Conservation (phyloP, 2,797 vertebrate genomes). For the Pseudomugil gertrudae region DNA sequence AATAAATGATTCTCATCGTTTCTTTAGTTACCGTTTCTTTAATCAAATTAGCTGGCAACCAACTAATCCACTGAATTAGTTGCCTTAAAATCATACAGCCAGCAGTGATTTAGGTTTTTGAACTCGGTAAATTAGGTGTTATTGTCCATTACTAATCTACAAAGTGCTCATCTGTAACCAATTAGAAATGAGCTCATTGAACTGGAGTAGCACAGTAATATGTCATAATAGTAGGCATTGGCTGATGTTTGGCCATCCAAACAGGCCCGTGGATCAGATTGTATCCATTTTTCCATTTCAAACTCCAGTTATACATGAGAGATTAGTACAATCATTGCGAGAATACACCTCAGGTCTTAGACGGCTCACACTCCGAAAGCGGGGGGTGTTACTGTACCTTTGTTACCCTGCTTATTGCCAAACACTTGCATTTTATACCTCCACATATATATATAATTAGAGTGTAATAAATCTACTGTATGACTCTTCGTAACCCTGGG, state of each 20-base stretch:
- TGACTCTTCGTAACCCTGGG: slow-evolving; percentile 53
- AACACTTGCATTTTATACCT: slow-evolving; percentile 70
- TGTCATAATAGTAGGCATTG: slow-evolving; percentile 5
- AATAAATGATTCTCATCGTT: slow-evolving; percentile 34
- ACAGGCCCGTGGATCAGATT: slow-evolving; percentile 40
- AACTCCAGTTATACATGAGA: slow-evolving; percentile 40
- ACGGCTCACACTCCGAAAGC: slow-evolving; percentile 52
- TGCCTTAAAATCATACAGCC: slow-evolving; percentile 68
- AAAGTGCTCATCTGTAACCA: slow-evolving; percentile 13
- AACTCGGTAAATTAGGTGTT: slow-evolving; percentile 24
- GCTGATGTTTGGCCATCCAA: slow-evolving; percentile 29
- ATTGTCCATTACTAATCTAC: slow-evolving; percentile 22
- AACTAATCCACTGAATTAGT: slow-evolving; percentile 57
- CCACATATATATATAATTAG: slow-evolving; percentile 39
- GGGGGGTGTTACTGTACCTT: slow-evolving; percentile 50
- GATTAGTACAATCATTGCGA: slow-evolving; percentile 73
- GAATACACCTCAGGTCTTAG: slow-evolving; percentile 77
- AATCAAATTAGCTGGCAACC: slow-evolving; percentile 38
- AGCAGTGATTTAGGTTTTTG: slow-evolving; percentile 36
- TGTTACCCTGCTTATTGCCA: slow-evolving; percentile 59
- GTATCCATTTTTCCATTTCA: slow-evolving; percentile 30
- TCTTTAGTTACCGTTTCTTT: slow-evolving; percentile 33
- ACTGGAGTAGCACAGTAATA: slow-evolving; percentile 39
- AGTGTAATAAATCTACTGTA: slow-evolving; percentile 23
- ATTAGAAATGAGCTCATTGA: slow-evolving; percentile 24